Percentiles rank a stretch among this genome's conserved stretches.
These are phyloP conservation scores for Brachypodius melanocephalos DNA, from an alignment of 2,113 vertebrate genomes.

Conservation along the genomic window DNA sequence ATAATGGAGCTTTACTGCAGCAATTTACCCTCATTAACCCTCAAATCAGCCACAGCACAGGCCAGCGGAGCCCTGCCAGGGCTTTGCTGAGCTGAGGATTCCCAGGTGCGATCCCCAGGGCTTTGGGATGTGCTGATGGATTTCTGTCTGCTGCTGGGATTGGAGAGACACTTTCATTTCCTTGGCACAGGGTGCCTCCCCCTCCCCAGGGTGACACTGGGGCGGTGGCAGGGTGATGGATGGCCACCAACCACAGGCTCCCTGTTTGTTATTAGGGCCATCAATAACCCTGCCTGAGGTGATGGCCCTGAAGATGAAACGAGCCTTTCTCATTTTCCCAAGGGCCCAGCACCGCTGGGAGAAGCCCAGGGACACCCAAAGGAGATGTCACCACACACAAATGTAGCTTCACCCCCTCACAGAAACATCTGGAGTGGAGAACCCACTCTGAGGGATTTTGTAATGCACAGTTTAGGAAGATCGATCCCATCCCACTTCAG, in stretches of 20 bases:
- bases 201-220: not conserved
- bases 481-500: not conserved
- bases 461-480: fast-evolving
- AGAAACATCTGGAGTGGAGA: not conserved
- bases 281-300: not conserved
- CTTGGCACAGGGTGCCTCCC: not conserved
- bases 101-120: fast-evolving
- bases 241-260: not conserved
- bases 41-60: not conserved
- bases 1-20: not conserved
- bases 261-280: not conserved
- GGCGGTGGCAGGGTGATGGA: not conserved
- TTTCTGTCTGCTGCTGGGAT: not conserved
- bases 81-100: not conserved
- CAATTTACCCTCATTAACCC: not conserved
- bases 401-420: not conserved
- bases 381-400: not conserved
- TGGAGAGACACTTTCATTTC: not conserved
- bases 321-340: not conserved
- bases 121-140: not conserved
- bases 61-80: not conserved
- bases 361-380: not conserved
- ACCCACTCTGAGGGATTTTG: not conserved
- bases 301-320: not conserved
- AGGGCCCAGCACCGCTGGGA: not conserved